These are phyloP conservation scores for Araneus ventricosus DNA, from an alignment of 1,140 invertebrate genomes.

Conservation along the genomic window DNA sequence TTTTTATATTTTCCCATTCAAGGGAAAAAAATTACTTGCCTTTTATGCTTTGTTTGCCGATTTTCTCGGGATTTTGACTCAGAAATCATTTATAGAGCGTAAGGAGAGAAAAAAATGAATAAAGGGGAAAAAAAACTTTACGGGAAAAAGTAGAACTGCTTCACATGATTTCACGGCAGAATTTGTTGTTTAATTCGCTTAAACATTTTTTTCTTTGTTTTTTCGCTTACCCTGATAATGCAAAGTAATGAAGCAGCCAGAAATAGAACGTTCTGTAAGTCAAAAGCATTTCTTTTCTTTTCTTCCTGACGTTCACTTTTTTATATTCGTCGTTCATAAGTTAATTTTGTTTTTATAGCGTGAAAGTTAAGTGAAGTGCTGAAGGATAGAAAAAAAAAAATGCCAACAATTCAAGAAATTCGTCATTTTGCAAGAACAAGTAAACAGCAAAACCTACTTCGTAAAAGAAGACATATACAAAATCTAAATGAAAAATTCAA, in stretches of 20 bases:
- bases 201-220: neutral
- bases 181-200: constrained; percentile 19
- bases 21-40: neutral
- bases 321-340: neutral
- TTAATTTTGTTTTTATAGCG: too few relatives aligned
- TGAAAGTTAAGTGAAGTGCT: too few relatives aligned
- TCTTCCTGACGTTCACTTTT: neutral
- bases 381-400: too few relatives aligned
- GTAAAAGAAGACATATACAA: too few relatives aligned
- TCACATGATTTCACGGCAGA: neutral
- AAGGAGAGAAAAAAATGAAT: neutral
- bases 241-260: neutral
- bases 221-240: neutral
- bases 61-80: constrained; percentile 64
- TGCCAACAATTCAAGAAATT: too few relatives aligned
- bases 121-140: neutral
- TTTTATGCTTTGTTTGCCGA: constrained; percentile 67
- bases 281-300: neutral
- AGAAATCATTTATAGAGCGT: constrained; percentile 28
- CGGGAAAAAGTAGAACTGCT: constrained; percentile 1
- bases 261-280: neutral
- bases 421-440: too few relatives aligned
- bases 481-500: too few relatives aligned
- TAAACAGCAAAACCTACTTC: too few relatives aligned
- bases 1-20: neutral